These are phyloP conservation scores for Iguana delicatissima DNA, from an alignment of 2,797 vertebrate species.

Conservation along the genomic window DNA sequence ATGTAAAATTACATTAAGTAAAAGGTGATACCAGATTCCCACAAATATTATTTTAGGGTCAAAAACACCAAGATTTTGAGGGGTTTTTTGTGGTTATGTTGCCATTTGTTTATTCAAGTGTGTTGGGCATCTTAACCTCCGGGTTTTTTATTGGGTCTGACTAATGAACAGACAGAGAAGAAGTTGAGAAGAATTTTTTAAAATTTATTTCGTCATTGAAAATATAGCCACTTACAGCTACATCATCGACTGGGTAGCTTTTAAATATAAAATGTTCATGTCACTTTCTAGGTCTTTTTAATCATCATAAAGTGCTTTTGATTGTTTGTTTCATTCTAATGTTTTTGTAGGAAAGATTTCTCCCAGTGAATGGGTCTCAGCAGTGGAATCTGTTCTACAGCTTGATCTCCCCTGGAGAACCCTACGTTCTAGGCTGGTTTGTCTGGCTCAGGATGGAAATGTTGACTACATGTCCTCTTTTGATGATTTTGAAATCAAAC, in stretches of 20 bases:
- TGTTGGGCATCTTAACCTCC: not conserved
- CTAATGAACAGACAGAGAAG: too few relatives aligned
- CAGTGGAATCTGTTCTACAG: conserved; percentile 86
- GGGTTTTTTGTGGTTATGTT: not conserved
- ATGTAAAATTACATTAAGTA: too few relatives aligned
- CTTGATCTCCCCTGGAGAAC: conserved; percentile 95
- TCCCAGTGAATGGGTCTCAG: conserved; percentile 88
- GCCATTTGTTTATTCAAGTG: conserved; percentile 16
- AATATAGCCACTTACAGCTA: not conserved
- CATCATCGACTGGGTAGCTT: not conserved
- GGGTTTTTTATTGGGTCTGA: too few relatives aligned
- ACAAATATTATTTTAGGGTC: too few relatives aligned
- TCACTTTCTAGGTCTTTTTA: not conserved
- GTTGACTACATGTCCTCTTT: conserved; percentile 92
- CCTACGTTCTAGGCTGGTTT: conserved; percentile 83
- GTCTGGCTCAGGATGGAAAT: conserved; percentile 79
- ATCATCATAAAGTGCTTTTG: not conserved
- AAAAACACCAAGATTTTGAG: too few relatives aligned
- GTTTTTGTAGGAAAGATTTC: conserved; percentile 82
- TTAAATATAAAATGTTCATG: not conserved
- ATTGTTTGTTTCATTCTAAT: not conserved
- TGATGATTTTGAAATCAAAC: conserved; percentile 84
- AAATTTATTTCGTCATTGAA: not conserved
- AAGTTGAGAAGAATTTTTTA: too few relatives aligned
- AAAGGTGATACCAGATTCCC: too few relatives aligned